Conservation (phyloP, 2,113 vertebrate genomes). For the Petroica traversi region DNA sequence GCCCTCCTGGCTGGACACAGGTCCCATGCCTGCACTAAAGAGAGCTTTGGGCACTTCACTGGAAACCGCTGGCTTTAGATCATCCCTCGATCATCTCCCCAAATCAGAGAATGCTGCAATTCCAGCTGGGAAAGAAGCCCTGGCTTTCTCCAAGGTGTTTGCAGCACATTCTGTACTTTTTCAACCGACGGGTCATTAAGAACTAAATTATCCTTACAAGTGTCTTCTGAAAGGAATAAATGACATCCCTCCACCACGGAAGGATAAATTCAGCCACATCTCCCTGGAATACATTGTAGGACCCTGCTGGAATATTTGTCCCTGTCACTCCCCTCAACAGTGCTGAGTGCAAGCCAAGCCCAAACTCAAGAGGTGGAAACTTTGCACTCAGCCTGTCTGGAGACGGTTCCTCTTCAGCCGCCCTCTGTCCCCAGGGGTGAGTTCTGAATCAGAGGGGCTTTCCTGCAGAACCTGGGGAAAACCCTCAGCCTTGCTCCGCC, state of each 20-base stretch:
- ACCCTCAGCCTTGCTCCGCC: neutral
- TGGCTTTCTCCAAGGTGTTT: neutral
- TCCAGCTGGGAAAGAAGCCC: neutral
- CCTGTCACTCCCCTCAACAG: fast-evolving
- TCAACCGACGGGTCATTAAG: neutral
- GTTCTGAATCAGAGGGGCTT: neutral
- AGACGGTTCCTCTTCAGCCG: neutral
- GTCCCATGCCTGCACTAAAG: neutral
- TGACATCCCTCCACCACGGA: fast-evolving
- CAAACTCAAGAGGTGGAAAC: neutral
- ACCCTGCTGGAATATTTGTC: fast-evolving
- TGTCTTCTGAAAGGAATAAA: neutral
- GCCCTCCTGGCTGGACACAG: fast-evolving
- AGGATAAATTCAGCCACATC: fast-evolving
- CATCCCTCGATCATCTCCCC: neutral
- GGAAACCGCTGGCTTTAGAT: neutral
- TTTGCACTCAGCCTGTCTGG: neutral
- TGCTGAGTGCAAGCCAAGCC: too few relatives aligned
- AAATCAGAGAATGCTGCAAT: neutral
- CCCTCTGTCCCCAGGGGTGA: neutral
- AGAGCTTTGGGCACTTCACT: fast-evolving
- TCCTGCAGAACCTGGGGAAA: neutral
- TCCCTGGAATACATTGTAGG: fast-evolving
- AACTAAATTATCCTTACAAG: neutral
- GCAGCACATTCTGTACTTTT: neutral